Percentiles rank a stretch among this genome's conserved stretches.
These are phyloP conservation scores for Connochaetes taurinus DNA, from an alignment of 2,113 vertebrate species.

Conservation along the genomic window DNA sequence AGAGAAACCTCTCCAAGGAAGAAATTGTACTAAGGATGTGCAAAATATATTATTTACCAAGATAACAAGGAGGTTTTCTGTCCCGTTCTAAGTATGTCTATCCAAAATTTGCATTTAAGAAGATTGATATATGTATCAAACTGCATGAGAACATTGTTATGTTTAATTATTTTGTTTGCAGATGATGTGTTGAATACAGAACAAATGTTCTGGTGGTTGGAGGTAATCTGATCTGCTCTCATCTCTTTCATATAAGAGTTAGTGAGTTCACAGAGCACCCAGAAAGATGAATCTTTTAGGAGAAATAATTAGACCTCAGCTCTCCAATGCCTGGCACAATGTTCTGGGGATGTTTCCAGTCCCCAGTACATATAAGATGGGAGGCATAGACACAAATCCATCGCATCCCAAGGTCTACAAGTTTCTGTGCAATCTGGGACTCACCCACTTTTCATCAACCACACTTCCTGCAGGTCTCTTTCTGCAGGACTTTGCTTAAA, in stretches of 20 bases:
- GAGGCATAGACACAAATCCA: not conserved
- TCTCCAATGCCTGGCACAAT: not conserved
- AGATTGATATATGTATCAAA: not conserved
- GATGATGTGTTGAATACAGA: not conserved
- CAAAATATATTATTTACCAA: not conserved
- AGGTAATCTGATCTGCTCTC: not conserved
- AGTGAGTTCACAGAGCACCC: not conserved
- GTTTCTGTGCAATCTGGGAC: not conserved
- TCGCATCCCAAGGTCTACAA: fast-evolving
- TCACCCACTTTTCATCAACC: not conserved
- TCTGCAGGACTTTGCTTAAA: not conserved
- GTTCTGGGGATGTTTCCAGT: not conserved
- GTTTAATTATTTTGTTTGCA: not conserved
- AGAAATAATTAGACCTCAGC: not conserved
- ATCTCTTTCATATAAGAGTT: not conserved
- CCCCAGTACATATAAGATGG: not conserved
- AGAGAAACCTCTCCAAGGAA: not conserved
- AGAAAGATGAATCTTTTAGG: not conserved
- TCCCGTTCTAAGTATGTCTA: not conserved
- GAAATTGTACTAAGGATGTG: not conserved
- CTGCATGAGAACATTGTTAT: not conserved
- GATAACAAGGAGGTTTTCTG: not conserved
- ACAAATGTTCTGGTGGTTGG: not conserved
- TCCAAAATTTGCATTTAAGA: not conserved
- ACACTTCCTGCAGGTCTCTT: too few species aligned